These are phyloP conservation scores for Cherax quadricarinatus DNA, from an alignment of 1,140 invertebrate species.

Conservation along the genomic window DNA sequence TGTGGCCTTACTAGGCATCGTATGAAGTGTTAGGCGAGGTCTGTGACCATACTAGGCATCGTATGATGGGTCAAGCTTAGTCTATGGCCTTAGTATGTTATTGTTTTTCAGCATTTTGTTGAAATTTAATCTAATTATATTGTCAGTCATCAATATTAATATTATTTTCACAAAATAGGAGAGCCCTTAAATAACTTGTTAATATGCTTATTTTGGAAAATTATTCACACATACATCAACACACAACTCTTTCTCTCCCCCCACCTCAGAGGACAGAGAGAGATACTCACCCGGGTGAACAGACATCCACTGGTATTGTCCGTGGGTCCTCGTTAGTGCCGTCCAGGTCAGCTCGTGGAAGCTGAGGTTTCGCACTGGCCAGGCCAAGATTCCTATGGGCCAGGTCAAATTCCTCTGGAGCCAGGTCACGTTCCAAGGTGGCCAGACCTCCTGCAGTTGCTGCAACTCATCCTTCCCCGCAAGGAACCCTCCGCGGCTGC, in stretches of 20 bases:
- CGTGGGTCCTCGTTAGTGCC: not conserved
- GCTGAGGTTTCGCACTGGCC: not conserved
- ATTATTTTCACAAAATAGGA: too few relatives aligned
- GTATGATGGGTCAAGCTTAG: not conserved
- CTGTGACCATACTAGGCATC: not conserved
- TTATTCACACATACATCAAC: too few relatives aligned
- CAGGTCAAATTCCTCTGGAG: not conserved
- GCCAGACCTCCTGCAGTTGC: not conserved
- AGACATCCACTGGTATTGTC: slow-evolving; percentile 32
- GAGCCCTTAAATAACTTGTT: too few relatives aligned
- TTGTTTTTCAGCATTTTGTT: too few relatives aligned
- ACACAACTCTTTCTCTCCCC: not conserved
- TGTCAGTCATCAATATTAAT: too few relatives aligned
- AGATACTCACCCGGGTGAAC: slow-evolving; percentile 5
- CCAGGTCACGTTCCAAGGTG: not conserved
- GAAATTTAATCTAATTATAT: too few relatives aligned
- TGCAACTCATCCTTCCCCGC: not conserved
- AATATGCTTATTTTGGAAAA: too few relatives aligned
- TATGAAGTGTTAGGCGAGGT: not conserved
- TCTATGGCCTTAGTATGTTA: not conserved
- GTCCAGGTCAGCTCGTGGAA: slow-evolving; percentile 29
- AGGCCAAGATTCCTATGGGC: not conserved
- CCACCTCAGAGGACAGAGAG: not conserved
- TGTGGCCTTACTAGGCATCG: not conserved
- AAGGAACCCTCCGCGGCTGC: slow-evolving; percentile 20